Evolutionary conservation across 2,888 invertebrate species (phyloP), one percentile per base, ranked within the genome.

Genomic region (Drepanosiphum platanoidis): DNA sequence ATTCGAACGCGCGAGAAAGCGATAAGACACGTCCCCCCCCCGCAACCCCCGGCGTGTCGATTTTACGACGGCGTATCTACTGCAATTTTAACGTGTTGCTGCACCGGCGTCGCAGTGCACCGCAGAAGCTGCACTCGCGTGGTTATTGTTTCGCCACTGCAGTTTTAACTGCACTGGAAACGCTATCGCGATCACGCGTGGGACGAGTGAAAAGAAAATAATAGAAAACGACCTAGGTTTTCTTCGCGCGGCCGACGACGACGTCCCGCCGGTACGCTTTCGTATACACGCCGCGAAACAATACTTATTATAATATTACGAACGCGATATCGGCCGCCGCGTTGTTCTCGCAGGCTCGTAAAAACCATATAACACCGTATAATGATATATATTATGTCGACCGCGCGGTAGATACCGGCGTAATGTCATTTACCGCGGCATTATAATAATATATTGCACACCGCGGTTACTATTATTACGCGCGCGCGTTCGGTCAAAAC

Each of bases 41-140:
- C 52, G 75, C 34, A 22, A 18, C 39, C 36, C 32, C 66, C 66
- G 75, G n/a, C 52, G 75, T 58, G n/a, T 58, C 58, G 32, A 34
- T 75, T 75, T 75, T 75, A 75, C 36, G 13, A 34, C n/a, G 2
- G 32, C 5, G 30, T 32, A 52, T 11, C 22, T 7, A 7, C 27
- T 18, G 22, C 52, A 52, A 52, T 52, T 18, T 8, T 5, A 18
- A 52, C 1, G 5, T 2, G 52, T 52, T 22, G 18, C 11, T 1
- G 11, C 13, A 42, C 11, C 9, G 11, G 13, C 42, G 42, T n/a
- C 42, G 9, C 1, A 15, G 15, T 15, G 46, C 5, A 52, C 52
- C 52, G 18, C 52, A 22, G 15, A 52, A 18, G 22, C 3, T 52
- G 5, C 52, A 3, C 46, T 2, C 18, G 18, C 22, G 39, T 39